Evolutionary conservation across 2,797 vertebrate genomes (phyloP), one percentile per base, ranked within the genome.

Genomic region (Acanthurus tractus): DNA sequence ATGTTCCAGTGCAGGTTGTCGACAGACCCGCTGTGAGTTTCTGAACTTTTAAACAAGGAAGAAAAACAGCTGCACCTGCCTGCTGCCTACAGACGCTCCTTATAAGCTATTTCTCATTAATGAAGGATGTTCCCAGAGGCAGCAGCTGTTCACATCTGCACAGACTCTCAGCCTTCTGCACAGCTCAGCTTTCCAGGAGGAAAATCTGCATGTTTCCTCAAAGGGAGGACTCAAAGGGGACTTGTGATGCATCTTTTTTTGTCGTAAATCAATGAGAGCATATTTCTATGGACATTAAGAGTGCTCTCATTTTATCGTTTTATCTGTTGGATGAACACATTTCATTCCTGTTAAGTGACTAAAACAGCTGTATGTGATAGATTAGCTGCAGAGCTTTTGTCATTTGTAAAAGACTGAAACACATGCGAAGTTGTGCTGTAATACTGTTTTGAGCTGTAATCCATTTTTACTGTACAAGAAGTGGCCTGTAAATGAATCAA

Each of bases 351-450:
- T 84, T 86, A 86, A 77, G 73, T 79, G 87, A 91, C 89, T 91
- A 83, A 84, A 94, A 92, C 84, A 59, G 86, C 88, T 93, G 90
- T 92, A 89, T 94, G 93, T 93, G 93, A 83, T 94, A 95, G 92
- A 86, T 70, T 95, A 95, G 92, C 73, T 68, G 57, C 76, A 20
- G 81, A 89, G 85, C 70, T 81, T 81, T 70, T 84, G 70, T 86
- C 46, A 80, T 89, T 92, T 92, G 86, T 92, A 91, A 90, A 90
- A 89, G 85, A 86, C 83, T 85, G 73, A 88, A 87, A 80, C 72
- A 74, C 72, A 79, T 87, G 72, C 70, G 63, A 74, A 86, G 75
- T 54, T 88, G 76, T 88, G 81, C 70, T 89, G 87, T 90, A 86
- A 88, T 81, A 85, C 81, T 79, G 74, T 85, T 87, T 34, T 76